Conservation (phyloP, 2,113 vertebrate genomes). For the Pipa parva region DNA sequence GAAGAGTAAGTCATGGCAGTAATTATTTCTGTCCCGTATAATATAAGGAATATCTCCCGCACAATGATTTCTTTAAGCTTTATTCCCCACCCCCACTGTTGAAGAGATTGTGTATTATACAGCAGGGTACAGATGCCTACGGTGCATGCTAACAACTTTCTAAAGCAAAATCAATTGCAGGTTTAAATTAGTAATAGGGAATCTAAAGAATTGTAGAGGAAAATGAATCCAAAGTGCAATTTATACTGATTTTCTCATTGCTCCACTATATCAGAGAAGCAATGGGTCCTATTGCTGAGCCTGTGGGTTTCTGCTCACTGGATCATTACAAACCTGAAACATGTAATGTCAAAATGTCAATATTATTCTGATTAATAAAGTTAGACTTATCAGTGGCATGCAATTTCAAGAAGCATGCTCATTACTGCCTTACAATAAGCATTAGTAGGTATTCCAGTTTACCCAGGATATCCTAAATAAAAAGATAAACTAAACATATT, state of each 20-base stretch:
- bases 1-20: neutral
- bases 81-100: neutral
- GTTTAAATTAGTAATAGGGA: neutral
- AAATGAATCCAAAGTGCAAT: neutral
- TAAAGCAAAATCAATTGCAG: neutral
- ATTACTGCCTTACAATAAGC: too few relatives aligned
- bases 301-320: too few relatives aligned
- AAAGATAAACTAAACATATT: too few relatives aligned
- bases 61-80: neutral
- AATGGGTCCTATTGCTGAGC: neutral
- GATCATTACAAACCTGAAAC: too few relatives aligned
- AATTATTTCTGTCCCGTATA: constrained; percentile 12
- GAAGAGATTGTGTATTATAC: neutral
- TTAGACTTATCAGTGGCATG: too few relatives aligned
- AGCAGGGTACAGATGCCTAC: neutral
- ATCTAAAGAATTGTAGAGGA: neutral
- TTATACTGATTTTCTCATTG: neutral
- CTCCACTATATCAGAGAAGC: neutral
- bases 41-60: neutral
- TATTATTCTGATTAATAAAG: neutral
- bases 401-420: too few relatives aligned
- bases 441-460: too few relatives aligned
- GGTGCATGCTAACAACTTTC: neutral
- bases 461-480: too few relatives aligned
- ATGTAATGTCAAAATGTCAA: too few relatives aligned